These are phyloP conservation scores for Cossypha caffra DNA, from an alignment of 2,797 vertebrate species.

Conservation along the genomic window DNA sequence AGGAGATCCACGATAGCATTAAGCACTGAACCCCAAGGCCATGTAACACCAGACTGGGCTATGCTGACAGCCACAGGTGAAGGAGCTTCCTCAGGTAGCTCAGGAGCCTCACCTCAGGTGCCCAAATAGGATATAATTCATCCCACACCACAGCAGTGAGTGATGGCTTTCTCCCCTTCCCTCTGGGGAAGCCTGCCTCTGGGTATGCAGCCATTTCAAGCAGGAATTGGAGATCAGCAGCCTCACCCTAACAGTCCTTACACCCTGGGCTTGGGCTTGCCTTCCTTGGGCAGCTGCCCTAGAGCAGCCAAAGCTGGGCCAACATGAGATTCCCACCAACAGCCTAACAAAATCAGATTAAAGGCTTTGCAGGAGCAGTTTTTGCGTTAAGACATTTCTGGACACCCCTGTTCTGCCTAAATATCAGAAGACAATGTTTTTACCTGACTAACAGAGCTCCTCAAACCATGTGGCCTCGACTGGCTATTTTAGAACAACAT, in stretches of 20 bases:
- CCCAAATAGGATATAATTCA: not conserved
- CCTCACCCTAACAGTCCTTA: not conserved
- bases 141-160: not conserved
- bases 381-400: not conserved
- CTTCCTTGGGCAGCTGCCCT: not conserved
- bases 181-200: not conserved
- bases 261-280: accelerated
- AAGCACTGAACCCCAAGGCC: not conserved
- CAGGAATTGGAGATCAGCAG: accelerated
- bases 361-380: not conserved
- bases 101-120: not conserved
- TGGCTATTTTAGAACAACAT: not conserved
- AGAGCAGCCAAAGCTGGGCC: not conserved
- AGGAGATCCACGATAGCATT: accelerated
- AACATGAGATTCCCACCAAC: not conserved
- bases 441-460: not conserved
- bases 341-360: not conserved
- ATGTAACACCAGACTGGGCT: not conserved
- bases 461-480: not conserved
- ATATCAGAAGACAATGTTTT: not conserved
- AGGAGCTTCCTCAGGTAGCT: not conserved
- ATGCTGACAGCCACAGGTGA: not conserved
- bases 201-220: not conserved
- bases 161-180: not conserved
- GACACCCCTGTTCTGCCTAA: not conserved